These are phyloP conservation scores for Megalopta genalis DNA, from an alignment of 1,140 invertebrate species.

Conservation along the genomic window DNA sequence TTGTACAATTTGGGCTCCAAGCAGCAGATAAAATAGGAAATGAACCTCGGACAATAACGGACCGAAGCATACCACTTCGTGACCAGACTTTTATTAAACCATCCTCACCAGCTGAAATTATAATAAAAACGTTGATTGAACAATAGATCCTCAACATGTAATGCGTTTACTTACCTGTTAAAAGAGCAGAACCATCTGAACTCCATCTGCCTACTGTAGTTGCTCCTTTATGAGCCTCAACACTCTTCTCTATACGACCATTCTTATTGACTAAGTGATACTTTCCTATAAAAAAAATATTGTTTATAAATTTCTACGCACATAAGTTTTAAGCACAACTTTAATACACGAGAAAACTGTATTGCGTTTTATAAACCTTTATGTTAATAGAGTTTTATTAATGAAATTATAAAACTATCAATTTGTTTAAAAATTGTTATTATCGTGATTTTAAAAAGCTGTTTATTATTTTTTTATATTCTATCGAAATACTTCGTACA, in stretches of 20 bases:
- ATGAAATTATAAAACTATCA: too few relatives aligned
- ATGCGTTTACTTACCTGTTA: constrained; percentile 85
- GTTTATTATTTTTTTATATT: too few relatives aligned
- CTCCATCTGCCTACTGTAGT: constrained; percentile 93
- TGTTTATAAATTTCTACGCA: constrained; percentile 11
- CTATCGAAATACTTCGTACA: too few relatives aligned
- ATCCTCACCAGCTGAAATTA: constrained; percentile 92
- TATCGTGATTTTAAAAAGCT: too few relatives aligned
- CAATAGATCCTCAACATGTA: background rate
- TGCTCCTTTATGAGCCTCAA: constrained; percentile 96
- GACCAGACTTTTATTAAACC: constrained; percentile 98
- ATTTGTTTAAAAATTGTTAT: too few relatives aligned
- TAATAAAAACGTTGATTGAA: constrained; percentile 9
- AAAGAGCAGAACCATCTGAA: constrained; percentile 93
- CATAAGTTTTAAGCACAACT: too few relatives aligned
- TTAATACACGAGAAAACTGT: too few relatives aligned
- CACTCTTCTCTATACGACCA: constrained; percentile 94
- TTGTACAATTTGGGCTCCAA: constrained; percentile 93
- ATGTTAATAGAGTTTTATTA: too few relatives aligned
- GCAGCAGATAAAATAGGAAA: constrained; percentile 89
- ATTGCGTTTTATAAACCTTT: too few relatives aligned
- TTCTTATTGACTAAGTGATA: constrained; percentile 93
- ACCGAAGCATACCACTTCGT: constrained; percentile 95
- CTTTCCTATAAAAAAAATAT: constrained; percentile 83
- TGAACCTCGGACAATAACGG: constrained; percentile 91